Conservation (phyloP, 1,140 invertebrate species). For the Agrypnia vestita region DNA sequence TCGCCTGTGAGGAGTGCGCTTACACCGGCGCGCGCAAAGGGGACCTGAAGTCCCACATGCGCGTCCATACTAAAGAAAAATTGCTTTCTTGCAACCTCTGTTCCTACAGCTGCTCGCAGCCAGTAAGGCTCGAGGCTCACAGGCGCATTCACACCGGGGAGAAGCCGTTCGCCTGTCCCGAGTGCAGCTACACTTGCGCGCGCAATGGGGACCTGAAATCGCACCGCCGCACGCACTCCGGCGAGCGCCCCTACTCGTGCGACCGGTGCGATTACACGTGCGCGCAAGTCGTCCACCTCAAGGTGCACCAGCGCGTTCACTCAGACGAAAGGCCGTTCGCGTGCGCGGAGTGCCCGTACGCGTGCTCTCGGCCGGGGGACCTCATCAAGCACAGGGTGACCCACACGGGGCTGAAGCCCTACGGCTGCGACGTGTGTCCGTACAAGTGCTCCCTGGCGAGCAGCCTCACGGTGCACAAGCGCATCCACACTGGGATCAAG, state of each 20-base stretch:
- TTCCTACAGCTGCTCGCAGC: not conserved
- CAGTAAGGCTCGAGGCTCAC: not conserved
- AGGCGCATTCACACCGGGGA: slow-evolving; percentile 4
- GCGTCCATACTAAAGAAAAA: slow-evolving; percentile 5
- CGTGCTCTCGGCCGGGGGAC: not conserved
- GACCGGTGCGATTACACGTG: slow-evolving; percentile 7
- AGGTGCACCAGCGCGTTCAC: slow-evolving; percentile 9
- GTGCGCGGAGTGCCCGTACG: slow-evolving; percentile 10
- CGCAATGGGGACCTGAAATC: not conserved
- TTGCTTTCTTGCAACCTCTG: slow-evolving; percentile 5
- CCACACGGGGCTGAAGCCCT: slow-evolving; percentile 21
- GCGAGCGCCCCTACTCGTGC: not conserved
- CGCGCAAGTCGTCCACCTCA: slow-evolving; percentile 5
- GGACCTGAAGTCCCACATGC: not conserved
- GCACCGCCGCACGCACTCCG: not conserved
- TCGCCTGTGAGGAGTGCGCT: not conserved
- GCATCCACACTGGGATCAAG: slow-evolving; percentile 19
- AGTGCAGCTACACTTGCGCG: slow-evolving; percentile 1
- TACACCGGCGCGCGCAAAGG: not conserved
- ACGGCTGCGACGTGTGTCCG: not conserved
- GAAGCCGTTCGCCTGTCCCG: not conserved
- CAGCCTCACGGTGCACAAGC: not conserved
- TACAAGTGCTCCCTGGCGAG: not conserved
- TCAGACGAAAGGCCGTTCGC: slow-evolving; percentile 27
- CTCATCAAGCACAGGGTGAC: slow-evolving; percentile 9